Percentiles rank a stretch among this genome's conserved stretches.
Conservation (phyloP, 2,888 invertebrate genomes). For the Hydrotaea diabolus region DNA sequence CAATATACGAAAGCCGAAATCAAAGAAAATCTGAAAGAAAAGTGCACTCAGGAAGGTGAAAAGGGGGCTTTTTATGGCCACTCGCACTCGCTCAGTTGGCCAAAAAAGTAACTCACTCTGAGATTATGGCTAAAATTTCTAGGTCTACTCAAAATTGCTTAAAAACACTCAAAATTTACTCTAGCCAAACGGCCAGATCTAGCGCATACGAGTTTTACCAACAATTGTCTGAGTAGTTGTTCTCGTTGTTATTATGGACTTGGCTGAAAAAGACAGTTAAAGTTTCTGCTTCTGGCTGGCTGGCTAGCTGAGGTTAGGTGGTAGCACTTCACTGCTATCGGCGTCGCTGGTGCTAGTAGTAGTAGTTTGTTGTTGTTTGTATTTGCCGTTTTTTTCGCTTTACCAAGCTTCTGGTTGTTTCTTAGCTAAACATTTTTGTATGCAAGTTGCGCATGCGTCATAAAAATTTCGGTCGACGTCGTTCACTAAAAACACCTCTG, state of each 20-base stretch:
- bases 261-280: constrained; percentile 40
- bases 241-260: constrained; percentile 17
- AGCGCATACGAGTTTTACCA: not conserved
- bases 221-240: constrained; percentile 12
- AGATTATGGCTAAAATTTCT: constrained; percentile 39
- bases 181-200: too few species aligned
- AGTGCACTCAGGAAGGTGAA: constrained; percentile 15
- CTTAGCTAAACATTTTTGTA: constrained; percentile 61
- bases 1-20: constrained; percentile 37
- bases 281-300: constrained; percentile 1
- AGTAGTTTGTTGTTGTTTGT: constrained; percentile 31
- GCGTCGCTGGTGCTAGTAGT: not conserved
- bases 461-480: constrained; percentile 51
- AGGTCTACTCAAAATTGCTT: constrained; percentile 23
- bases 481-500: constrained; percentile 42
- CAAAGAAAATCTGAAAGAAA: constrained; percentile 33
- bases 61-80: not conserved
- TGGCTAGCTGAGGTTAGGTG: constrained; percentile 51
- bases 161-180: constrained; percentile 4
- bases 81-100: not conserved
- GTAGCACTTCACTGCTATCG: too few species aligned
- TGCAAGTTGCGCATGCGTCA: constrained; percentile 70
- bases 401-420: constrained; percentile 59
- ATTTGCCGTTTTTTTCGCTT: constrained; percentile 31
- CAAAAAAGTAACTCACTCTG: constrained; percentile 34